Evolutionary conservation across 2,888 invertebrate genomes (phyloP), one percentile per base, ranked within the genome.

Genomic region (Yponomeuta evonymella): DNA sequence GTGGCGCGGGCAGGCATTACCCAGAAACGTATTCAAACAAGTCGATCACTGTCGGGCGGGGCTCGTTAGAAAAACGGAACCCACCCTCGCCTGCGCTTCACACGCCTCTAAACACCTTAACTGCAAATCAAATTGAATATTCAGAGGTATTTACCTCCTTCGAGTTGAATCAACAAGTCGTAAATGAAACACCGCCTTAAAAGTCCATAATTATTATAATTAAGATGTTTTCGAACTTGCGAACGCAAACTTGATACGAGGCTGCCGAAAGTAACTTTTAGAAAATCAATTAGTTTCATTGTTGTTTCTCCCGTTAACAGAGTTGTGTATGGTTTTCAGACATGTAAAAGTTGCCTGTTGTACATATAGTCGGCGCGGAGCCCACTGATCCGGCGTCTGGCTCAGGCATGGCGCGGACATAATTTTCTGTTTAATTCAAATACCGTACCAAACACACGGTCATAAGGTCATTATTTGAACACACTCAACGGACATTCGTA

Each of bases 211-310:
- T 68, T 68, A 68, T 51, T 36, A 68, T 48, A 68, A 68, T 68
- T 68, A 68, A 68, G 51, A 68, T 68, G 51, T 29, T 68, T 68
- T 51, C 11, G 51, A 68, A 68, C 51, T 68, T 70, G 70, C 67
- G 70, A 70, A 73, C 66, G 12, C 51, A 67, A 73, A 72, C 69
- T 73, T 71, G 33, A 58, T 71, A 71, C 67, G 66, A 70, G 48
- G 67, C 73, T 69, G 48, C 48, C 29, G 72, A 72, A 71, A 74
- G 73, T 72, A 74, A 76, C 72, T 75, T 76, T 73, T 73, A 73
- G 73, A 74, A 76, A 76, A 76, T 75, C 76, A 77, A 77, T 77
- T 77, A 76, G 74, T 77, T 75, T 73, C 73, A 73, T 69, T 74
- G 75, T 74, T 76, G 72, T 73, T 71, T 69, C 70, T 70, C 68